Evolutionary conservation across 2,797 vertebrate genomes (phyloP), one percentile per base, ranked within the genome.

Genomic region (Sparus aurata): DNA sequence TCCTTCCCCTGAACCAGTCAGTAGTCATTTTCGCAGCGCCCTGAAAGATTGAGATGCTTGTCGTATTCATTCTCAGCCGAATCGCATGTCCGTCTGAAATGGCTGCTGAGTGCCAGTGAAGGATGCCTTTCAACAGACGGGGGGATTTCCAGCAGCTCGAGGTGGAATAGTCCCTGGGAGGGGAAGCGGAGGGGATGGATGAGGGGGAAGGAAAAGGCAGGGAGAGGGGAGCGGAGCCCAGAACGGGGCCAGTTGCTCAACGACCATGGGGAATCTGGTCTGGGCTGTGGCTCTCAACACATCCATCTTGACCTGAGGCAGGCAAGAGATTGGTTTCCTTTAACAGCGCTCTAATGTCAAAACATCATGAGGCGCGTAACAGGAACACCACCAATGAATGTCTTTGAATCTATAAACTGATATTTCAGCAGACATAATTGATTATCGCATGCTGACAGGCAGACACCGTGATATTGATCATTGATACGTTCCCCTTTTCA

Each of bases 101-200:
- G 83, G 88, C 85, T 85, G 86, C 86, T 85, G 88, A 92, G 86
- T 86, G 84, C 77, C 85, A 89, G 83, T 85, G 83, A 93, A 83
- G 83, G 91, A 91, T 91, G 87, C 86, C 90, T 91, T 89, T 94
- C 91, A 92, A 83, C 87, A 79, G 73, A 85, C 80, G 77, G 52
- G 90, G 91, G 91, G 88, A 82, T 93, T 91, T 94, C 92, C 93
- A 93, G 82, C 73, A 78, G 82, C 70, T 88, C 4, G 67, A 90
- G 80, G 85, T 90, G 85, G 83, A 90, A 86, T 78, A 84, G 91
- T 88, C 84, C 83, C 91, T 85, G 82, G 70, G 82, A 91, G 75
- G 85, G 71, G 63, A 82, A 83, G 73, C 22, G 11, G 53, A 81
- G 75, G 71, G 79, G 75, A 80, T 82, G 72, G 60, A 83, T 73